phyloP scores from a whole-genome alignment of 2,113 vertebrate species.

The Orientallactaga bullata region DNA sequence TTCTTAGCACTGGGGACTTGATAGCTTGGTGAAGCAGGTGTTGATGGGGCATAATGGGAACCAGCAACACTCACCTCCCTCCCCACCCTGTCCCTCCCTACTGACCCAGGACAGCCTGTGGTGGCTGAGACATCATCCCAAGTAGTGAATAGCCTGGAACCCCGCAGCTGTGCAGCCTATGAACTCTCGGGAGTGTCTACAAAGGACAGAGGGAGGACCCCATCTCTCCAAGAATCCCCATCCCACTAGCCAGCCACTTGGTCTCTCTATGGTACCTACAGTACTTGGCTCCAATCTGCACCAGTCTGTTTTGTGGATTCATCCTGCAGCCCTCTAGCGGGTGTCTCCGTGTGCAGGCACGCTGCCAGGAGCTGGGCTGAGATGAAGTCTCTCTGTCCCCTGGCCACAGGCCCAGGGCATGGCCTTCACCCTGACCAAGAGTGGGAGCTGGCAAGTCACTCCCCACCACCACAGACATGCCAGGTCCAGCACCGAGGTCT shows the following conservation, averaged over 20 bases:
- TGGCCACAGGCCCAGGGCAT: fast-evolving
- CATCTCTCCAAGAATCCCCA: not conserved
- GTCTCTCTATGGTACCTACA: not conserved
- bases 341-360: not conserved
- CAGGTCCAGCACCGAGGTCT: not conserved
- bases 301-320: too few species aligned
- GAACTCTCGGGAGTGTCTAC: not conserved
- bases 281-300: too few species aligned
- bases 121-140: not conserved
- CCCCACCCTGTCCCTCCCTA: not conserved
- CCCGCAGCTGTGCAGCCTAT: not conserved
- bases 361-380: not conserved
- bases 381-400: not conserved
- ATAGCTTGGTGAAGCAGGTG: conserved; percentile 7
- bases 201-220: not conserved
- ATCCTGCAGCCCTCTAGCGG: fast-evolving
- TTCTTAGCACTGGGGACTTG: not conserved
- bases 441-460: not conserved
- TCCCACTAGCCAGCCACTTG: not conserved
- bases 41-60: not conserved
- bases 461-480: not conserved
- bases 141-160: not conserved
- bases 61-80: not conserved
- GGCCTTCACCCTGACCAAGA: not conserved
- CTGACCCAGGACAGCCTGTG: fast-evolving